Evolutionary conservation across 2,113 vertebrate genomes (phyloP), one percentile per base, ranked within the genome.

Genomic region (Leptosomus discolor): DNA sequence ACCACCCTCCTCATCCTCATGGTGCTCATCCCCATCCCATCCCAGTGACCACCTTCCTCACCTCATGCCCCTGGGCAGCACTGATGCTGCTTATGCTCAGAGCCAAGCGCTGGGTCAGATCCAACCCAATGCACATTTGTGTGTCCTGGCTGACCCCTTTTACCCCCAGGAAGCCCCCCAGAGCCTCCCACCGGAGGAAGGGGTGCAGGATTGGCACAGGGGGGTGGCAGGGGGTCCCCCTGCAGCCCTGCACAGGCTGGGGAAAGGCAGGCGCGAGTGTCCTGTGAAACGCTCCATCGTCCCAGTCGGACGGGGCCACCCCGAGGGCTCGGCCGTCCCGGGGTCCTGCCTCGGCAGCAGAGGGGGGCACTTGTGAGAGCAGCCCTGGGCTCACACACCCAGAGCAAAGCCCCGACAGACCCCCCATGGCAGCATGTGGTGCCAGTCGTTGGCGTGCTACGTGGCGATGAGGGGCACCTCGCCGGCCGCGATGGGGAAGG

Each of bases 381-480:
- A 74, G 64, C 85, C 50, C 74, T 4, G 45, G 79, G 88, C 80
- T 89, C 37, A 0, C 3, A 3, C 1, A 0, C 39, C 57, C 6
- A 4, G 39, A 12, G 68, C 43, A 41, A 2, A 76, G 46, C 75
- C 69, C 46, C 4, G 4, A 5, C 30, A 51, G 34, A 29, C 57
- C 39, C 45, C 36, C 26, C 11, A 8, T 46, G 6, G 64, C 82
- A 76, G 87, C 4, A 9, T 5, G 0, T 2, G 1, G 87, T 39
- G 85, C 63, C 0, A 2, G 32, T 6, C 12, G 24, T 43, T 6
- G 0, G 15, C 0, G 17, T 36, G 85, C 93, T 98, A 98, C 8
- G 95, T 98, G 90, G 97, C 94, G 16, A 98, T 96, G 89, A 98
- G 96, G 11, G 98, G 95, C 95, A 98, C 95, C 64, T 98, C 97